Evolutionary conservation across 2,797 vertebrate species (phyloP), one percentile per base, ranked within the genome.

Genomic region (Lepilemur ruficaudatus): DNA sequence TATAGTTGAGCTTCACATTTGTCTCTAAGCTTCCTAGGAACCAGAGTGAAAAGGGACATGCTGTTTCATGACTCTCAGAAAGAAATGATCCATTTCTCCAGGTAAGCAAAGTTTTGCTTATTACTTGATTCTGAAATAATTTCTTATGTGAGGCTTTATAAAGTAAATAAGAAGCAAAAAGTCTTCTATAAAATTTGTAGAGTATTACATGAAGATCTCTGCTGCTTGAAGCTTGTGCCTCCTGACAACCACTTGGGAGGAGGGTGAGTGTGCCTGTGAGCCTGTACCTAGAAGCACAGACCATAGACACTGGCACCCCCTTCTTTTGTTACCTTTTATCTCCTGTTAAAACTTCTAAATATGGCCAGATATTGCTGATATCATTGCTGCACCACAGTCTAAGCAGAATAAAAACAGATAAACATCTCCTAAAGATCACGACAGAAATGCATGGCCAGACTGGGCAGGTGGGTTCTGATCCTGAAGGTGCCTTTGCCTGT

Each of bases 21-120:
- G 25, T 41, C 23, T n/a, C 59, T 63, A 22, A 65, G 41, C 79
- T 92, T 95, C 59, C 85, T 82, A 86, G 50, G 82, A 81, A 83
- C 75, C 80, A 65, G 35, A 52, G 43, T 76, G 83, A 90, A 97
- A 92, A 93, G 52, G 30, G 89, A 92, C n/a, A 63, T 65, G 23
- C 75, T 55, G 9, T 93, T 84, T 95, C 23, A 57, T 72, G 84
- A 93, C 38, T 88, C n/a, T 88, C 67, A 87, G 28, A 93, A 88
- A 57, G 43, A 52, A 83, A 75, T 23, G 32, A 76, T 50, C 48
- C 57, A 25, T 81, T 95, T 95, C 52, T 96, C 23, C 92, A 91
- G 23, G 22, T 35, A 75, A 85, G 67, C 48, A 85, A 65, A 30
- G 12, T 20, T 76, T 93, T 81, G 61, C 43, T 41, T 83, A 30